Base-by-base conservation (phyloP, 1,140 invertebrate species). In the Manduca sexta region DNA sequence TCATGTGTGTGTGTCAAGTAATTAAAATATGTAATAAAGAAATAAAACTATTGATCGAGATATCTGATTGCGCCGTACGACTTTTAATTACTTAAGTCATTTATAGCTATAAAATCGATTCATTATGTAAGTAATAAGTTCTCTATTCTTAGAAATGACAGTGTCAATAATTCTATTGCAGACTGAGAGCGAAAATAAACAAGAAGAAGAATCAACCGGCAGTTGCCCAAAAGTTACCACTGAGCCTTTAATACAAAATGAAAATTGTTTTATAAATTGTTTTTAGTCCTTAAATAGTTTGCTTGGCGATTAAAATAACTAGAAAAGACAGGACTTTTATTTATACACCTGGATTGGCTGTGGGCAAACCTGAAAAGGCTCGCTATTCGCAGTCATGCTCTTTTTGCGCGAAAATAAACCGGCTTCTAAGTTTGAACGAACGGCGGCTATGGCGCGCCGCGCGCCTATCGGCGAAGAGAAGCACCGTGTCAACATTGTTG, bases 381-480 rank as follows among this genome's bases (percentile, higher is more conserved):
- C 38, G 51, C 41, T 59, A 44, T 56, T 59, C 60, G 56, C 57
- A 69, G 51, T 53, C 54, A 56, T 56, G 49, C 55, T 63, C 56
- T 74, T 74, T 73, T 77, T 71, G 68, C 70, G 73, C 73, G 70
- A 71, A 69, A 76, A 72, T 52, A 56, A 66, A 66, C 68, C 63
- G 45, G 71, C 72, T 74, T 52, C 18, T 26, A 63, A 65, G 53
- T 59, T 64, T 60, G 48, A 60, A 58, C 51, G 51, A 46, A 43
- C 34, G 31, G 49, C 40, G 12, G 39, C 41, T 31, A 17, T 12
- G 30, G 35, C 26, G 17, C 26, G 21, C 11, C 6, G 14, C 11
- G 2, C 31, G 31, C 7, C 7, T 10, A 16, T 35, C 16, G 16
- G 38, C 40, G 35, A 43, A 43, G 42, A 17, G 49, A 49, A 29